These are phyloP conservation scores for Scelioninae gen. 1 DNA, from an alignment of 2,888 invertebrate species.

Conservation along the genomic window DNA sequence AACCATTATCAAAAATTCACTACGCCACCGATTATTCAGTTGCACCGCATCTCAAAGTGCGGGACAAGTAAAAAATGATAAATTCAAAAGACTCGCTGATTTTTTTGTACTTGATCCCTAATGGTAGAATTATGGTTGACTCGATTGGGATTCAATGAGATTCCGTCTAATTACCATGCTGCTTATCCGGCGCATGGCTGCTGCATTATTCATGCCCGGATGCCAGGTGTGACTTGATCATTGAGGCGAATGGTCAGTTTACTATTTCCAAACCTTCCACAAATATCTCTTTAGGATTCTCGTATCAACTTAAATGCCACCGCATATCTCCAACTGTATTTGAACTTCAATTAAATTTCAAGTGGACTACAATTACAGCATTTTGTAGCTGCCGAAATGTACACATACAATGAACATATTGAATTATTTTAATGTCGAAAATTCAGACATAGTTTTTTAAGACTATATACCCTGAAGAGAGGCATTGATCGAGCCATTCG, in stretches of 20 bases:
- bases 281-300: constrained; percentile 16
- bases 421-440: no score
- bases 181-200: constrained; percentile 42
- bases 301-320: no score
- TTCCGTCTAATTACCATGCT: constrained; percentile 60
- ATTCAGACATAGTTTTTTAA: background rate
- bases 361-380: no score
- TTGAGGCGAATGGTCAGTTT: constrained; percentile 30
- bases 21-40: constrained; percentile 18
- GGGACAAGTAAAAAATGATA: constrained; percentile 39
- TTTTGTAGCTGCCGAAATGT: no score
- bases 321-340: no score
- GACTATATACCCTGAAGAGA: background rate
- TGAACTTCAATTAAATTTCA: no score
- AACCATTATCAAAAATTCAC: constrained; percentile 4
- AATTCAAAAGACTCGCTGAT: constrained; percentile 48
- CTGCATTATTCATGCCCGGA: constrained; percentile 60
- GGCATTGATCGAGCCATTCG: background rate
- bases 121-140: constrained; percentile 63
- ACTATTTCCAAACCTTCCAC: constrained; percentile 10
- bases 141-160: constrained; percentile 47
- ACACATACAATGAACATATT: no score
- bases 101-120: constrained; percentile 37
- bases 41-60: background rate
- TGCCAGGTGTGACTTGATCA: constrained; percentile 45